phyloP scores from a whole-genome alignment of 2,113 vertebrate genomes.

The Ictidomys tridecemlineatus region DNA sequence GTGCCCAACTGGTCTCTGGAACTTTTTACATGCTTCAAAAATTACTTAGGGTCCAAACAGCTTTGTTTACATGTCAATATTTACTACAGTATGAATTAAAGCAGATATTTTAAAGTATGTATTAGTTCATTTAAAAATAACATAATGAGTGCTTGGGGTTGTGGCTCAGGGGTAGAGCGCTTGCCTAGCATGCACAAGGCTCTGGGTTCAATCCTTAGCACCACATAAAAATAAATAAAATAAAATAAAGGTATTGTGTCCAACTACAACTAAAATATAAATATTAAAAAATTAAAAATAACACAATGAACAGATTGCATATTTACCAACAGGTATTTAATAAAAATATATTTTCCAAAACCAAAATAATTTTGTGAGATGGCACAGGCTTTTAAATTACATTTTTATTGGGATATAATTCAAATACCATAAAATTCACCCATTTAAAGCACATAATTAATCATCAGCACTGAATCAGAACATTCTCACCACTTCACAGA shows the following conservation, averaged over 20 bases:
- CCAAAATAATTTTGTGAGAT: conserved; percentile 5
- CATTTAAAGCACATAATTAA: not conserved
- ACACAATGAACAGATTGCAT: not conserved
- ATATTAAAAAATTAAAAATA: too few relatives aligned
- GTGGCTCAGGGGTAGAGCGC: too few relatives aligned
- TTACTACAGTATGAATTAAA: not conserved
- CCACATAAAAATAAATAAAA: too few relatives aligned
- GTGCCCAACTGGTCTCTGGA: not conserved
- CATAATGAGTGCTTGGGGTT: too few relatives aligned
- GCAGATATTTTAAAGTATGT: not conserved
- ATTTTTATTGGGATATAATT: not conserved
- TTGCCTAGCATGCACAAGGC: too few relatives aligned
- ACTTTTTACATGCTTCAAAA: not conserved
- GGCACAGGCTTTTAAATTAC: not conserved
- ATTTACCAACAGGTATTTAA: not conserved
- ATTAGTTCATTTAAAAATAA: not conserved
- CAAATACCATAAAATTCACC: not conserved
- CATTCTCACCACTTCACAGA: not conserved
- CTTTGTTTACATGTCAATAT: not conserved
- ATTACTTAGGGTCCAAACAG: not conserved
- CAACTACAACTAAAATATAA: not conserved
- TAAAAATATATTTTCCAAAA: conserved; percentile 10
- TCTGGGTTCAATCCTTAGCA: too few relatives aligned
- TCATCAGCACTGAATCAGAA: not conserved
- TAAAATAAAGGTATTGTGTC: too few relatives aligned